phyloP scores from a whole-genome alignment of 1,140 invertebrate genomes.

The Penaeus indicus region DNA sequence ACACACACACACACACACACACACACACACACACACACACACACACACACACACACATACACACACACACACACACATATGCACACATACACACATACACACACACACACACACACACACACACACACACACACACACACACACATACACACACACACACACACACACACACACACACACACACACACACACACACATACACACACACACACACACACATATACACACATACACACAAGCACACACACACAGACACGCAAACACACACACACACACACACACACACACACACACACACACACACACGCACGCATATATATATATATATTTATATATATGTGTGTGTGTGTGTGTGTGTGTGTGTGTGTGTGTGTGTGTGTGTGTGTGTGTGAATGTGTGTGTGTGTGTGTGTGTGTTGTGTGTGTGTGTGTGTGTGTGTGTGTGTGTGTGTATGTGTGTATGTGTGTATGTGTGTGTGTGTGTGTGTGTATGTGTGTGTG shows the following conservation, averaged over 20 bases:
- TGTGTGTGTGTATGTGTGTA: constrained; percentile 1
- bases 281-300: neutral
- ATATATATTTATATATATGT: neutral
- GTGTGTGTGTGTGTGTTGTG: too few species aligned
- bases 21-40: neutral
- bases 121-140: neutral
- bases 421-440: neutral
- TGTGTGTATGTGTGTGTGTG: constrained; percentile 11
- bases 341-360: neutral
- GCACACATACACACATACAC: neutral
- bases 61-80: neutral
- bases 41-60: neutral
- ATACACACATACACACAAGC: neutral
- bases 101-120: neutral
- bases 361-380: constrained; percentile 11
- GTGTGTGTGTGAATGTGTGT: constrained; percentile 6
- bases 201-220: neutral
- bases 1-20: neutral
- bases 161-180: neutral
- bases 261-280: neutral
- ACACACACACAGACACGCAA: neutral
- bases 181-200: neutral
- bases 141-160: neutral
- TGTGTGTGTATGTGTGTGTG: constrained; percentile 10
- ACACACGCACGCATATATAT: neutral